A percentile compares a stretch with the other conserved stretches of the same genome.
Conservation (phyloP, 2,888 invertebrate genomes). For the Plagiodera versicolora region DNA sequence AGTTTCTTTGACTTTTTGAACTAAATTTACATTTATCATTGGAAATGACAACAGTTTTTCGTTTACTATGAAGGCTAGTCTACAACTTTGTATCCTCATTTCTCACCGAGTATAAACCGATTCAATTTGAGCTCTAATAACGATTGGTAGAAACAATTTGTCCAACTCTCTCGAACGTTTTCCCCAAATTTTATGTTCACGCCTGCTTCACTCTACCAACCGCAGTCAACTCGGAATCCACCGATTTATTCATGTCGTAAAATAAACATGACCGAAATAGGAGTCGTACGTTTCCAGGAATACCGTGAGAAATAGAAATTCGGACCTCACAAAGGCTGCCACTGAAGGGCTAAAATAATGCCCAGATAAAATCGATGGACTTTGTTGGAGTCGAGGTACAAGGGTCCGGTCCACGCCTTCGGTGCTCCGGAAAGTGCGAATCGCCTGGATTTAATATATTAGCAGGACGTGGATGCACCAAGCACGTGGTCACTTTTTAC, state of each 20-base stretch:
- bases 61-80: too few relatives aligned
- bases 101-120: not conserved
- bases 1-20: too few relatives aligned
- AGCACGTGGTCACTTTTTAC: not conserved
- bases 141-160: not conserved
- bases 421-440: slow-evolving; percentile 1
- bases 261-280: slow-evolving; percentile 12
- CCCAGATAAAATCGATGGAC: slow-evolving; percentile 14
- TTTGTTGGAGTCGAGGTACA: slow-evolving; percentile 11
- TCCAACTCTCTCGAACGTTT: too few relatives aligned
- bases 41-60: too few relatives aligned
- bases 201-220: not conserved
- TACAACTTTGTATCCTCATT: not conserved
- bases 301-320: slow-evolving; percentile 12
- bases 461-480: not conserved
- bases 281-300: slow-evolving; percentile 5
- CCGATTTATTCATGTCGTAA: slow-evolving; percentile 13
- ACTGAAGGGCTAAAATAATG: slow-evolving; percentile 11
- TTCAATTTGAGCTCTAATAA: not conserved
- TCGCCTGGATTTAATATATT: not conserved
- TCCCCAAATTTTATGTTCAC: slow-evolving; percentile 9
- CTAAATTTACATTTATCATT: too few relatives aligned
- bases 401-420: slow-evolving; percentile 6
- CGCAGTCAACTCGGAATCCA: slow-evolving; percentile 12
- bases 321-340: slow-evolving; percentile 10